These are phyloP conservation scores for Lophochroa leadbeateri DNA, from an alignment of 2,113 vertebrate genomes.

Conservation along the genomic window DNA sequence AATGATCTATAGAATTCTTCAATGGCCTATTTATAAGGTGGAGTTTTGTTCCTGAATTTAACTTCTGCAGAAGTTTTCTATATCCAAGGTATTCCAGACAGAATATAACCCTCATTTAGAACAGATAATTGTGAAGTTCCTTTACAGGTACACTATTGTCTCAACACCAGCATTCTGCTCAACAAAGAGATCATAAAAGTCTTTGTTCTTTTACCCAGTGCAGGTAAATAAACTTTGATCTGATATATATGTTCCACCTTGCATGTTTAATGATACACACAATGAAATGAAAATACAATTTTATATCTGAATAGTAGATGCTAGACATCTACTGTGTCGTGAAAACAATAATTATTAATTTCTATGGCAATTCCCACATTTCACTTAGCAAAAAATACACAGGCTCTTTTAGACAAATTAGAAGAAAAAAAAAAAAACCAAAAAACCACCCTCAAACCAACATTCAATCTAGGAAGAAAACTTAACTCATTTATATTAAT, in stretches of 20 bases:
- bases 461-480: neutral
- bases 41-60: neutral
- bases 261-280: neutral
- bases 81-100: neutral
- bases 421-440: neutral
- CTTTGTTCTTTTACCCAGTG: neutral
- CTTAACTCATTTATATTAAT: neutral
- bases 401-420: neutral
- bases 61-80: neutral
- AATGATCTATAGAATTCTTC: neutral
- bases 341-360: neutral
- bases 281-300: neutral
- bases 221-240: neutral
- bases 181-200: neutral
- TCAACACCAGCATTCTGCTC: neutral
- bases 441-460: neutral
- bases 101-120: neutral
- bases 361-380: neutral
- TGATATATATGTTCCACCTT: neutral
- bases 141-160: neutral
- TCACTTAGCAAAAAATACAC: neutral
- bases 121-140: neutral
- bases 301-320: neutral
- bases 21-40: neutral
- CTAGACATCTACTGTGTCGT: neutral